Base-by-base conservation (phyloP, 2,888 invertebrate species). In the Cheilosia scutellata region DNA sequence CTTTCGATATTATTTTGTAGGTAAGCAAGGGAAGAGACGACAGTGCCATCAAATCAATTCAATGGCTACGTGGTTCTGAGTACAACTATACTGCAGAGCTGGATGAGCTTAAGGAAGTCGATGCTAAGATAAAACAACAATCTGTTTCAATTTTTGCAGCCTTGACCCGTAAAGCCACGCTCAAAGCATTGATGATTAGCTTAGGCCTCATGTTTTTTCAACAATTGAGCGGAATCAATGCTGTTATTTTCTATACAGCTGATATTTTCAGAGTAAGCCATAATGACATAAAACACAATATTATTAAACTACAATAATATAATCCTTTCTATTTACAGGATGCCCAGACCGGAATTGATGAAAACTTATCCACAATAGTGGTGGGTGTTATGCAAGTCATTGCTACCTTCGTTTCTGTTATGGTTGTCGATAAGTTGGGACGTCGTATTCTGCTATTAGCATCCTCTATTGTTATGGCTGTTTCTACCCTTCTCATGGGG, bases 181-280 rank as follows among this genome's bases (percentile, higher is more conserved):
- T 94, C 27, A 95, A 95, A 90, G 96, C 95, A 0, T 92, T 96
- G 3, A 77, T 95, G 13, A 96, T 97, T 78, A 95, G 95, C 87
- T 95, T 96, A 90, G 95, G 95, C 3, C 93, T 98, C 6, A 98
- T 98, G 97, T 93, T 97, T 89, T 96, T 98, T 93, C 98, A 98
- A 90, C 98, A 98, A 91, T 93, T 97, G 74, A 95, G 96, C 82
- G 97, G 97, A 47, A 95, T 97, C 65, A 97, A 97, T 89, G 96
- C 96, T 0, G 95, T 97, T 5, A 96, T 97, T 87, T 96, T 97
- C 91, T 97, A 96, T 89, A 94, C 96, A 0, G 94, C 94, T 0
- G 91, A 93, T 2, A 98, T 98, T 82, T 98, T 98, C 91, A 89
- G 92, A 65, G 94, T 93, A 42, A 95, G 96, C 11, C 95, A 94